Percentiles rank a stretch among this genome's conserved stretches.
These are phyloP conservation scores for Acyrthosiphon pisum DNA, from an alignment of 1,140 invertebrate species.

Conservation along the genomic window DNA sequence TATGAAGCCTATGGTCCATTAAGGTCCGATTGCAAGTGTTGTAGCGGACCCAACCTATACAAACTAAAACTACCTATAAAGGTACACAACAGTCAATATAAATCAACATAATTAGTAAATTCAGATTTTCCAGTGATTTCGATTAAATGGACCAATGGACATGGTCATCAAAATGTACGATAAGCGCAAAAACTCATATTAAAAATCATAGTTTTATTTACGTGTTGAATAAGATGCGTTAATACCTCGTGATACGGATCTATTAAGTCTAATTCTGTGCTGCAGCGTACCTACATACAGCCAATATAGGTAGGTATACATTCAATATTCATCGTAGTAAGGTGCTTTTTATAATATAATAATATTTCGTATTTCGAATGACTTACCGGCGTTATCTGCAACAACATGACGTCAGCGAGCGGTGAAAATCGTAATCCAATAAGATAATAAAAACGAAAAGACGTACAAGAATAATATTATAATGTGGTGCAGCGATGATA, in stretches of 20 bases:
- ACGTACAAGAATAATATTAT: not conserved
- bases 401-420: not conserved
- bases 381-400: conserved; percentile 46
- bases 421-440: not conserved
- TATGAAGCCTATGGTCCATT: too few species aligned
- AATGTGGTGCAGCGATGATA: not conserved
- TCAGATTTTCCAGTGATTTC: not conserved
- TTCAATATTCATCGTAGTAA: too few species aligned
- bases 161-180: not conserved
- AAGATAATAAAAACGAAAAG: not conserved
- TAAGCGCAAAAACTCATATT: not conserved
- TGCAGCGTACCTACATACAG: not conserved
- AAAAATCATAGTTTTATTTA: not conserved
- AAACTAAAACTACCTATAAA: too few species aligned
- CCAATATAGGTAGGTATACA: too few species aligned
- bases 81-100: not conserved
- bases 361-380: not conserved
- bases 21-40: too few species aligned
- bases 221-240: not conserved
- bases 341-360: too few species aligned
- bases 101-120: not conserved
- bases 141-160: not conserved
- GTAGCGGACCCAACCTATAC: too few species aligned
- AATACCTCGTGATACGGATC: not conserved
- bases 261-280: not conserved